These are phyloP conservation scores for Rhagium mordax DNA, from an alignment of 2,888 invertebrate genomes.

Conservation along the genomic window DNA sequence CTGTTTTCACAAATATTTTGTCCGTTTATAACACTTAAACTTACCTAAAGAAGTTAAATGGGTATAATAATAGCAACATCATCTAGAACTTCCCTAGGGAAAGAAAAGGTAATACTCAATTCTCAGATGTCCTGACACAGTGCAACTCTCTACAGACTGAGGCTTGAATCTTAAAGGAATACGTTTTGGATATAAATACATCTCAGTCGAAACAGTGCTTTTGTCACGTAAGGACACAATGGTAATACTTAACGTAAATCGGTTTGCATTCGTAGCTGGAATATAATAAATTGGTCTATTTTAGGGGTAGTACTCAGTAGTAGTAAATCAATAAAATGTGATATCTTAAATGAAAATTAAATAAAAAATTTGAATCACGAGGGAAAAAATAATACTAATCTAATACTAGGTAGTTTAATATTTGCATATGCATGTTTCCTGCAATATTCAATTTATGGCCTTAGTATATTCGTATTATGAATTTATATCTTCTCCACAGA, in stretches of 20 bases:
- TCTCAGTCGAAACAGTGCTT: conserved; percentile 5
- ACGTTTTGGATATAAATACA: conserved; percentile 9
- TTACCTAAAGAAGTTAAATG: neutral
- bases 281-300: neutral
- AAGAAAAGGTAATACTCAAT: neutral
- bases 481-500: too few relatives aligned
- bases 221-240: conserved; percentile 14
- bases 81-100: neutral
- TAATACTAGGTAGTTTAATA: too few relatives aligned
- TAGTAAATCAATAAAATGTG: too few relatives aligned
- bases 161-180: conserved; percentile 10
- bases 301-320: neutral
- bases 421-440: too few relatives aligned
- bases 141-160: neutral
- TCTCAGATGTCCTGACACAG: neutral
- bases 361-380: too few relatives aligned
- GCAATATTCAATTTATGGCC: too few relatives aligned
- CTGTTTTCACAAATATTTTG: too few relatives aligned
- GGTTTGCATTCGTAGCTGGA: neutral
- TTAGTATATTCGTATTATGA: too few relatives aligned
- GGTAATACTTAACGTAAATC: neutral
- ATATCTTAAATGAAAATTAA: too few relatives aligned
- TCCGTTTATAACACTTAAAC: neutral
- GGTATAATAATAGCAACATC: neutral
- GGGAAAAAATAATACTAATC: too few relatives aligned